Conservation (phyloP, 2,888 invertebrate genomes). For the Abrostola tripartita region DNA sequence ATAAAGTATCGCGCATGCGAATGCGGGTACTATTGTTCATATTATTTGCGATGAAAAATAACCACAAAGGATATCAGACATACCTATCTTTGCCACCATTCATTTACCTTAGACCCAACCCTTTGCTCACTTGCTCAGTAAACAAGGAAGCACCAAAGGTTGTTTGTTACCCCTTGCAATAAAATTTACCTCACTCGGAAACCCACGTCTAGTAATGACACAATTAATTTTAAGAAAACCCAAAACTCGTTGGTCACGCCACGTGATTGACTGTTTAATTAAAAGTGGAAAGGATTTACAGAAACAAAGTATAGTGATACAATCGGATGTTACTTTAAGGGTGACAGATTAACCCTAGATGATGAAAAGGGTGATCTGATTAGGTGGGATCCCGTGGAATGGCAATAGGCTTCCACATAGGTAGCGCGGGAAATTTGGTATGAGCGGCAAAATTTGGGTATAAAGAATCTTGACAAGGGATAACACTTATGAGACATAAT, state of each 20-base stretch:
- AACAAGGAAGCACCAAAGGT: constrained; percentile 42
- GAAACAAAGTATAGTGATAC: background rate
- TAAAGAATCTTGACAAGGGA: no score
- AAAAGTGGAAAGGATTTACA: constrained; percentile 33
- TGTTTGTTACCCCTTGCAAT: constrained; percentile 47
- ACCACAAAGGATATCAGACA: no score
- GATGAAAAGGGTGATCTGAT: background rate
- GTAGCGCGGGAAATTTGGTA: no score
- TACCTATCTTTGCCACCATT: no score
- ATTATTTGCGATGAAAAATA: no score
- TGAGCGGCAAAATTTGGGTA: no score
- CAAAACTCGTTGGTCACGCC: constrained; percentile 19
- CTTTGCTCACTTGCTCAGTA: constrained; percentile 24
- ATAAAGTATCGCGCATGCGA: no score
- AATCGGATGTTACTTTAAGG: background rate
- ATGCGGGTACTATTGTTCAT: no score
- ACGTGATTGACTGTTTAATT: constrained; percentile 57
- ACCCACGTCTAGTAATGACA: constrained; percentile 41
- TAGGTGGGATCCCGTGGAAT: no score
- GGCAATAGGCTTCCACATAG: no score
- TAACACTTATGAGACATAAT: no score
- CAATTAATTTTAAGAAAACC: constrained; percentile 57
- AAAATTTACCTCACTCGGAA: constrained; percentile 45
- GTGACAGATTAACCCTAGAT: background rate
- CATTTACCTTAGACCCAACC: constrained; percentile 13